Conservation (phyloP, 2,888 invertebrate genomes). For the Hirudinaria manillensis region DNA sequence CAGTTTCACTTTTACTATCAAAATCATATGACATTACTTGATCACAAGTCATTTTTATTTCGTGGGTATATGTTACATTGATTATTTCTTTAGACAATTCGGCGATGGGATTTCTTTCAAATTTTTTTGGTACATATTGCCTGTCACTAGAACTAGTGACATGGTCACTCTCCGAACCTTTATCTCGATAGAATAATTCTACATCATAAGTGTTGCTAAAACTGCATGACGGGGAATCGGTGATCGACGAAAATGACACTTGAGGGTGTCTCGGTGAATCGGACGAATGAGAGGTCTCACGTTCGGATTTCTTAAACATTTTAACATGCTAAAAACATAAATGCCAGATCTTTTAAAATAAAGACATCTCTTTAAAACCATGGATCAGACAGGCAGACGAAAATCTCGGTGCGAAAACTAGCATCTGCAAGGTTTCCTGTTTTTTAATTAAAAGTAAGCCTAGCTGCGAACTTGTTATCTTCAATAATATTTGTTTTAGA, state of each 20-base stretch:
- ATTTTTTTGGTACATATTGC: constrained; percentile 6
- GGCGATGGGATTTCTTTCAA: not conserved
- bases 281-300: constrained; percentile 6
- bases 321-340: not conserved
- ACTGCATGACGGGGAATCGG: constrained; percentile 19
- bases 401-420: too few species aligned
- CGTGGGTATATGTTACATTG: constrained; percentile 9
- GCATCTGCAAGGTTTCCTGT: too few species aligned
- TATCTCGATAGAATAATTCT: not conserved
- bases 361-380: too few species aligned
- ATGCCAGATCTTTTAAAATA: too few species aligned
- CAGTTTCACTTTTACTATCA: not conserved
- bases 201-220: constrained; percentile 7
- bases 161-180: constrained; percentile 5
- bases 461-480: too few species aligned
- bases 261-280: constrained; percentile 16
- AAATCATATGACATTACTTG: not conserved
- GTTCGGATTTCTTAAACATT: constrained; percentile 13
- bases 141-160: not conserved
- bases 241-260: constrained; percentile 18
- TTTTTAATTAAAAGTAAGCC: too few species aligned
- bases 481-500: too few species aligned
- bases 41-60: constrained; percentile 10
- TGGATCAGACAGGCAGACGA: too few species aligned
- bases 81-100: not conserved